Conservation (phyloP, 2,113 vertebrate species). For the Mirza zaza region DNA sequence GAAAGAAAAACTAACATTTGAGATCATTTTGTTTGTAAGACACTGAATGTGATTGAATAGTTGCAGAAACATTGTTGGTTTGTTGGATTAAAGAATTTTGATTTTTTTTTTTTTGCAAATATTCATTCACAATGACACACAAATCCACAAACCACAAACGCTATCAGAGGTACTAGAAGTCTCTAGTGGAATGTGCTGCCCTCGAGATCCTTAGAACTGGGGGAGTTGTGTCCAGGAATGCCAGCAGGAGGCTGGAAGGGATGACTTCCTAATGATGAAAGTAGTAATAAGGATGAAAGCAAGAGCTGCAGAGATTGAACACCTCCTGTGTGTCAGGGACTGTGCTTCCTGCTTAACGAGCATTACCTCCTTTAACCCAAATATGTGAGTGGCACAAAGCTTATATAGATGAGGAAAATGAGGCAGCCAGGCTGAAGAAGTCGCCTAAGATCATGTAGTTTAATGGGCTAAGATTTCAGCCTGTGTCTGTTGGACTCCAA, state of each 20-base stretch:
- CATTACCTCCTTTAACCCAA: not conserved
- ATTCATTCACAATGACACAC: not conserved
- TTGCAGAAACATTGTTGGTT: not conserved
- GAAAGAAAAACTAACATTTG: not conserved
- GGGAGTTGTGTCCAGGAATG: not conserved
- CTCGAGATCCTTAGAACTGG: not conserved
- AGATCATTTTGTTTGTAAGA: not conserved
- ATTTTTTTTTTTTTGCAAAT: not conserved
- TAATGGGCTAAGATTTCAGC: not conserved
- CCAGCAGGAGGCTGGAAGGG: not conserved
- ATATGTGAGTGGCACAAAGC: not conserved
- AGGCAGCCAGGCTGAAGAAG: not conserved
- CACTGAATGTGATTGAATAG: not conserved
- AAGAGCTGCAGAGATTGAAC: too few species aligned
- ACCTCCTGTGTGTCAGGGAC: not conserved
- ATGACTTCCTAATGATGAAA: not conserved
- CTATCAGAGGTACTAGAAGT: not conserved
- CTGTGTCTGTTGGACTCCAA: not conserved
- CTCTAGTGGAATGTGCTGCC: not conserved
- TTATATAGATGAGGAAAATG: not conserved
- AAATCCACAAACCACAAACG: not conserved
- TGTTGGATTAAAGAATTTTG: not conserved
- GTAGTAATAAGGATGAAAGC: not conserved
- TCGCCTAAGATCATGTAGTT: not conserved
- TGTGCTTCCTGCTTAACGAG: not conserved